Evolutionary conservation across 2,113 vertebrate genomes (phyloP).

Genomic region (Eublepharis macularius): DNA sequence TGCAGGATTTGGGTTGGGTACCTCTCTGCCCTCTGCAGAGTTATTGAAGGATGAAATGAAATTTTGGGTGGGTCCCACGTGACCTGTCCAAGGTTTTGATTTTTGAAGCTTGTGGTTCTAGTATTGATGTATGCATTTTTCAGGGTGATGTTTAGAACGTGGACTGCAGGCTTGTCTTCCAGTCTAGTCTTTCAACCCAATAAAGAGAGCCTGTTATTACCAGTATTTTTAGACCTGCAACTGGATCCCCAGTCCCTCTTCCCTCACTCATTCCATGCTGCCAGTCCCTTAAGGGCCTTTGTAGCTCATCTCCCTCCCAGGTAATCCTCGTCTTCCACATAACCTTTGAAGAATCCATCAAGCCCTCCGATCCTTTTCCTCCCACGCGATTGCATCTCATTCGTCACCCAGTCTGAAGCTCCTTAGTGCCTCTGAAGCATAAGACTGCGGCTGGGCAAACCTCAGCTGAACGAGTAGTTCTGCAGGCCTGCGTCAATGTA

Average conservation of each 20-base stretch:
- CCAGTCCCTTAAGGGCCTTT: neutral
- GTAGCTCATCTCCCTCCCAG: neutral
- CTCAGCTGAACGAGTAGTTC: neutral
- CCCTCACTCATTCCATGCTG: neutral
- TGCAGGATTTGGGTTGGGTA: neutral
- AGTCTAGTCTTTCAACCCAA: neutral
- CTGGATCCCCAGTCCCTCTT: neutral
- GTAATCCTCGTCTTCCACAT: conserved; percentile 50
- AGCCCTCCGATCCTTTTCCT: rapidly evolving
- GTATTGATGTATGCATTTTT: neutral
- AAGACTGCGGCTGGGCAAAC: neutral
- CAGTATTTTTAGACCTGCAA: neutral
- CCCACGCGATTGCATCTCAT: neutral
- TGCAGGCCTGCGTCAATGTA: neutral
- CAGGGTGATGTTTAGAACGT: rapidly evolving
- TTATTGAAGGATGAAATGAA: neutral
- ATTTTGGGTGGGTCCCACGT: neutral
- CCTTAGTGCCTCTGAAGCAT: neutral
- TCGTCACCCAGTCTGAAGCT: neutral
- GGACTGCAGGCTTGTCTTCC: conserved; percentile 4
- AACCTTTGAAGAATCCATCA: neutral
- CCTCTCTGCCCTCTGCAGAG: no score
- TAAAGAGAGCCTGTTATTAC: neutral
- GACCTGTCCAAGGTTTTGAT: neutral
- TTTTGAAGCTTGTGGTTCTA: neutral